Evolutionary conservation across 2,113 vertebrate genomes (phyloP).

Genomic region (Protomyctophum bolini): DNA sequence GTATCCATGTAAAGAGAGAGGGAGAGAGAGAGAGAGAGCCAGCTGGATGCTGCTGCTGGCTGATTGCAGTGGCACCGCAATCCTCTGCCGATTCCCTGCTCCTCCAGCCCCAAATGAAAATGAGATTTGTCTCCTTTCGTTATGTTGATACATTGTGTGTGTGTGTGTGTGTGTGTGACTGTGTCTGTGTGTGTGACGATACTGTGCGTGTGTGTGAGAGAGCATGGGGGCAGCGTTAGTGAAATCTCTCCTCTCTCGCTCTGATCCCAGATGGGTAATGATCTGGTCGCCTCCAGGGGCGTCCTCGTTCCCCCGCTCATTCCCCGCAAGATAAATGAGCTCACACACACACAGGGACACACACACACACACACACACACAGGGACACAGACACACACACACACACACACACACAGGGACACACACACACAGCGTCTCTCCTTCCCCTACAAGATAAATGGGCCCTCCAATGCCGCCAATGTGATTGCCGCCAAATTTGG

Average conservation of each 20-base stretch:
- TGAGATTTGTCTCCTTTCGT: conserved; percentile 83
- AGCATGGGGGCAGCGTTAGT: not conserved
- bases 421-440: conserved; percentile 41
- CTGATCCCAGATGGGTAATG: conserved; percentile 79
- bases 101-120: conserved; percentile 78
- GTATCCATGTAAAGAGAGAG: conserved; percentile 66
- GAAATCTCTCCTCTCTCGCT: conserved; percentile 37
- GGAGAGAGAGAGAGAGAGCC: conserved; percentile 60
- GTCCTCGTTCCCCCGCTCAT: conserved; percentile 71
- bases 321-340: conserved; percentile 82
- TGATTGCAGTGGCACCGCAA: conserved; percentile 39
- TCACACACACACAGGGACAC: conserved; percentile 27
- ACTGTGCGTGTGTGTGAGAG: conserved; percentile 3
- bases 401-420: conserved; percentile 20
- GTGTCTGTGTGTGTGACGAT: conserved; percentile 17
- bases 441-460: conserved; percentile 78
- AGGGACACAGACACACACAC: conserved; percentile 18
- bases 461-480: conserved; percentile 73
- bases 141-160: conserved; percentile 75
- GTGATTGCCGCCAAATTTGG: conserved; percentile 79
- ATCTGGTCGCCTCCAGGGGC: conserved; percentile 78
- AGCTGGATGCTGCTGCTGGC: conserved; percentile 14
- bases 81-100: conserved; percentile 60
- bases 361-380: conserved; percentile 12
- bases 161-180: conserved; percentile 36